Evolutionary conservation across 2,888 invertebrate genomes (phyloP), one percentile per base, ranked within the genome.

Genomic region (Pristionchus exspectatus): DNA sequence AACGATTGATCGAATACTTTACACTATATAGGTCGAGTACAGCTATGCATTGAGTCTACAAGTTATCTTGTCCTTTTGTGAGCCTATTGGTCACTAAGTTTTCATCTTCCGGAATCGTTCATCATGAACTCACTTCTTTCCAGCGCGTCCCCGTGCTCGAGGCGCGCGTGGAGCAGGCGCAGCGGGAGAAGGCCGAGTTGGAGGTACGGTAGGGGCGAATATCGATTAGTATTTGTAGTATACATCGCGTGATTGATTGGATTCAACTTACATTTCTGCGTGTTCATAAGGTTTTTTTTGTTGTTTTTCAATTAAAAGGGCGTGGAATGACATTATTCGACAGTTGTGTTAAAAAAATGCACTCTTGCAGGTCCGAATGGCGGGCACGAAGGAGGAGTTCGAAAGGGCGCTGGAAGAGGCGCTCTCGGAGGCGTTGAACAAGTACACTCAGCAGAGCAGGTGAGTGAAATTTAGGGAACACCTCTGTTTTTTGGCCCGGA

Each of bases 121-220:
- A 77, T 50, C 77, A 21, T 44, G 14, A 77, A 84, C 84, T 14
- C 56, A 27, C 56, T 84, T 50, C 1, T 50, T 72, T 87, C n/a
- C 92, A 92, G 85, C 91, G 92, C 72, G 93, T 94, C 30, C 94
- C 95, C 16, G 90, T 93, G 30, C 90, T 95, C 21, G 93, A 95
- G 88, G 91, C 90, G 12, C 92, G 94, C 30, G 90, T 94, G 27
- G 92, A 93, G 30, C 87, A 92, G 50, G 83, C 93, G 50, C 90
- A 91, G n/a, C 89, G 91, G 30, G 72, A 87, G 44, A 87, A 54
- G 54, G 87, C 87, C 14, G 87, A 72, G 72, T 21, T 87, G 69
- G 87, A 87, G 87, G 93, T 93, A 90, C 77, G 84, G 44, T 38
- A 38, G 33, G 21, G 21, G 27, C 10, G n/a, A 66, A 5, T 33